These are phyloP conservation scores for Ochropacha duplaris DNA, from an alignment of 2,888 invertebrate genomes.

Conservation along the genomic window DNA sequence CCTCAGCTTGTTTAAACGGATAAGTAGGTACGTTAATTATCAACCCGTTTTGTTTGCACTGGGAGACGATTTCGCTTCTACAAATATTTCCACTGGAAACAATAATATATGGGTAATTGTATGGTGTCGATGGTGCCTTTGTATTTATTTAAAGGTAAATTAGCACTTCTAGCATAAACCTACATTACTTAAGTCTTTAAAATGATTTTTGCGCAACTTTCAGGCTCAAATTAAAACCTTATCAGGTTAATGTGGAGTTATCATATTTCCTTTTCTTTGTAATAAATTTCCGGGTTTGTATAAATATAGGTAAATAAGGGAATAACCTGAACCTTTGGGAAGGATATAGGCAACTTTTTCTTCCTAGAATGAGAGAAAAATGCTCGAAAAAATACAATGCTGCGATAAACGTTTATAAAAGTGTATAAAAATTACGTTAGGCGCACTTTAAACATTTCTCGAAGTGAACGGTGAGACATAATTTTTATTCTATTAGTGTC, in stretches of 20 bases:
- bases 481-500: constrained; percentile 22
- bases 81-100: constrained; percentile 52
- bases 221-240: too few relatives aligned
- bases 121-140: constrained; percentile 24
- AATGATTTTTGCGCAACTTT: background rate
- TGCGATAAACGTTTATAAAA: too few relatives aligned
- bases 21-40: constrained; percentile 51
- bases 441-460: too few relatives aligned
- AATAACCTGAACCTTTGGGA: too few relatives aligned
- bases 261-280: too few relatives aligned
- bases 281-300: too few relatives aligned
- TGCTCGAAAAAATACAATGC: too few relatives aligned
- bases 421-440: too few relatives aligned
- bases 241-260: too few relatives aligned
- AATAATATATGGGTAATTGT: constrained; percentile 39
- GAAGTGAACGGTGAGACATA: background rate
- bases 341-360: too few relatives aligned
- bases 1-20: constrained; percentile 41
- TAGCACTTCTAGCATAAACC: background rate
- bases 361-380: too few relatives aligned
- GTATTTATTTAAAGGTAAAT: background rate
- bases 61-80: constrained; percentile 37
- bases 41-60: constrained; percentile 41
- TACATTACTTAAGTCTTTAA: background rate
- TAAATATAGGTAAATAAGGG: too few relatives aligned